Evolutionary conservation across 2,888 invertebrate genomes (phyloP).

Genomic region (Rotaria macrura): DNA sequence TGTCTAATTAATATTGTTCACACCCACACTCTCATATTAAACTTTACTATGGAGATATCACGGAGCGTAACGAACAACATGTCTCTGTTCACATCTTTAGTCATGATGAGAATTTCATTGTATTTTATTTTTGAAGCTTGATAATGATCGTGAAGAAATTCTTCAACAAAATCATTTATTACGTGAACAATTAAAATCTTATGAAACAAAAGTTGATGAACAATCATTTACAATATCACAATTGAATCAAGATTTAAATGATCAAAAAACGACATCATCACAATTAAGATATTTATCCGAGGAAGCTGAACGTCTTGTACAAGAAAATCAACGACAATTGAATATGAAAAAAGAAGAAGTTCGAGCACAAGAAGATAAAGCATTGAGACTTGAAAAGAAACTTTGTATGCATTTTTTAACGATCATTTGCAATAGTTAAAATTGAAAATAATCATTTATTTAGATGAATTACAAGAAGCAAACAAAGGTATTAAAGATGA

Average conservation of each 20-base stretch:
- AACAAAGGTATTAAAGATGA: conserved; percentile 29
- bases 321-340: conserved; percentile 42
- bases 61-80: no score
- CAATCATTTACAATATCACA: conserved; percentile 27
- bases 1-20: no score
- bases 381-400: conserved; percentile 40
- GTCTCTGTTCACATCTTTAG: no score
- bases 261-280: conserved; percentile 27
- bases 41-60: no score
- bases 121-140: background rate
- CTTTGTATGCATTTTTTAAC: background rate
- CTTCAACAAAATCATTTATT: conserved; percentile 27
- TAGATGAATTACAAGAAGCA: conserved; percentile 25
- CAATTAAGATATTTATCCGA: conserved; percentile 42
- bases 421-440: background rate
- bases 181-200: conserved; percentile 25
- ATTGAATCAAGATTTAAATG: conserved; percentile 29
- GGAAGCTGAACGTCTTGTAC: conserved; percentile 44
- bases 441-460: background rate
- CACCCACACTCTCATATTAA: no score
- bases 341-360: conserved; percentile 42
- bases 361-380: conserved; percentile 40
- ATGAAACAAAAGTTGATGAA: conserved; percentile 22
- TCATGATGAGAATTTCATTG: no score
- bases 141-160: conserved; percentile 23